These are phyloP conservation scores for Nomada fucata DNA, from an alignment of 2,888 invertebrate species.

Conservation along the genomic window DNA sequence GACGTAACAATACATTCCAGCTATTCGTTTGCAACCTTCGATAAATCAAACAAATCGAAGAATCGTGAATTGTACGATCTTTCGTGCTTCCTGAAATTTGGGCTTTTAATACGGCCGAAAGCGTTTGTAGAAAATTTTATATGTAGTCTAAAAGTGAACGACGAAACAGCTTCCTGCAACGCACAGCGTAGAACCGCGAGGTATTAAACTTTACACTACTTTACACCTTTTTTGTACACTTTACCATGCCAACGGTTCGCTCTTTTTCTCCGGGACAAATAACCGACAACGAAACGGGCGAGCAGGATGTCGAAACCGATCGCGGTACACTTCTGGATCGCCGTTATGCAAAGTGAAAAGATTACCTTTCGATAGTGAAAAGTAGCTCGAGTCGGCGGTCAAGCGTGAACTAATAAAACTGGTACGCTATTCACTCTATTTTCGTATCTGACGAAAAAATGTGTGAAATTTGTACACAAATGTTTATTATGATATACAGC, in stretches of 20 bases:
- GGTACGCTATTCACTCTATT: conserved; percentile 10
- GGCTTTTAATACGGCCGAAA: neutral
- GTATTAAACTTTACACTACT: neutral
- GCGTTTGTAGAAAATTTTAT: neutral
- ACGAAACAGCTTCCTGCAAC: neutral
- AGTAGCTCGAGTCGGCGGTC: conserved; percentile 18
- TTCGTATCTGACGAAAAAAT: neutral
- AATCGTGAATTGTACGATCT: neutral
- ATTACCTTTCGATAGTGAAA: conserved; percentile 52
- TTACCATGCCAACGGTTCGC: neutral
- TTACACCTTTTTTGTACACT: no score
- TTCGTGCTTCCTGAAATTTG: neutral
- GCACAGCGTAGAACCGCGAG: neutral
- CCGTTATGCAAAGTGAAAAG: conserved; percentile 19
- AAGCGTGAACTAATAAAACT: conserved; percentile 26
- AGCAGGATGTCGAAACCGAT: conserved; percentile 38
- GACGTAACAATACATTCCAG: conserved; percentile 22
- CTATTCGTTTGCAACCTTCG: conserved; percentile 10
- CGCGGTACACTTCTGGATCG: conserved; percentile 17
- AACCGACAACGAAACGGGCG: conserved; percentile 25
- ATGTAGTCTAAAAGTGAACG: neutral
- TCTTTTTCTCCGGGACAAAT: conserved; percentile 28
- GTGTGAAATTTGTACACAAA: conserved; percentile 4
- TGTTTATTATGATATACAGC: neutral
- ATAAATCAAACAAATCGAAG: neutral